Evolutionary conservation across 2,113 vertebrate genomes (phyloP).

Genomic region (Neoarius graeffei): DNA sequence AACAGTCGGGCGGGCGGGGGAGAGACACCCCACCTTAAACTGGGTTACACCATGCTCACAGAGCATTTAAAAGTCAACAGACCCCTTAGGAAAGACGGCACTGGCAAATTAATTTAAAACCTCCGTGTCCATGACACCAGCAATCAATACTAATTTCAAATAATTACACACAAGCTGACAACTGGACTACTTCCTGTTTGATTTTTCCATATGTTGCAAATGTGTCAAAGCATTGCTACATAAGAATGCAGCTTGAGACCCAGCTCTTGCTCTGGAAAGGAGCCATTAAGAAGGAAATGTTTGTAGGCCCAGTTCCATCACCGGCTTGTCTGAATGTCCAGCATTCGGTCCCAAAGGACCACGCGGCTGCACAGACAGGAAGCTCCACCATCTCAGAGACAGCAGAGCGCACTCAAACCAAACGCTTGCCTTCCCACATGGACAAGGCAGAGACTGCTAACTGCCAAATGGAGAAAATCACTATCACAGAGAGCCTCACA

Average conservation of each 20-base stretch:
- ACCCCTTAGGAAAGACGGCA: constrained; percentile 26
- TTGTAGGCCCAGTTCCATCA: constrained; percentile 34
- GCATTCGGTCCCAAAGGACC: constrained; percentile 48
- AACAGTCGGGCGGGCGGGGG: constrained; percentile 7
- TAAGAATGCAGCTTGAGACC: not conserved
- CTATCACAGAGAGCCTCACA: constrained; percentile 43
- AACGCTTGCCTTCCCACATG: constrained; percentile 50
- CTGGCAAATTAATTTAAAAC: constrained; percentile 16
- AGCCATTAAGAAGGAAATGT: constrained; percentile 30
- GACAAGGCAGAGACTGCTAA: constrained; percentile 38
- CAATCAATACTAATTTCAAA: not conserved
- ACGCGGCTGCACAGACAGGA: constrained; percentile 50
- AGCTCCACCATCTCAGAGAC: constrained; percentile 46
- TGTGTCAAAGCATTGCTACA: not conserved
- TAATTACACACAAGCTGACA: not conserved
- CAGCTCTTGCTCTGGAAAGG: not conserved
- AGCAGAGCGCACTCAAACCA: constrained; percentile 46
- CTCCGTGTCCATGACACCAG: constrained; percentile 7
- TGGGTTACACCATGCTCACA: constrained; percentile 60
- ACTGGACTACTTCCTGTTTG: constrained; percentile 5
- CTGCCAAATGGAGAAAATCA: constrained; percentile 53
- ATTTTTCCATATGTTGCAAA: not conserved
- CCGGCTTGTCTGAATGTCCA: constrained; percentile 33
- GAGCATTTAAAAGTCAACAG: constrained; percentile 47
- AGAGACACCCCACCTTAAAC: constrained; percentile 27